Base-by-base conservation (phyloP, 53 echinoderm and acorn worm species). In the Paracentrotus lividus region DNA sequence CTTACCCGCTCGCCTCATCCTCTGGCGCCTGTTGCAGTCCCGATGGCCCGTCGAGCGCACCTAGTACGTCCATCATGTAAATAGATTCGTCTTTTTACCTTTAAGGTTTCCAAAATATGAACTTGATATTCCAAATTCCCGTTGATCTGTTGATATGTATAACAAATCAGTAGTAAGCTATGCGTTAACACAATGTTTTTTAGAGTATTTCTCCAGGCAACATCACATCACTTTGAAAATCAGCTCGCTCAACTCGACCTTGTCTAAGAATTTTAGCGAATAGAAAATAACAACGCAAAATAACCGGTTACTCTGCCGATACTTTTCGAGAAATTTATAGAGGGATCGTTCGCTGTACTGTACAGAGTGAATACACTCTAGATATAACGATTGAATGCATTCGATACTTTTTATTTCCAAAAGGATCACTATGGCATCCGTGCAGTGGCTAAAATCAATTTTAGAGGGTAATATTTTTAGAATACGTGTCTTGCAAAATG, bases 1-100 rank as follows among this genome's bases (percentile, higher is more conserved):
- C 91, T 91, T 75, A 91, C 91, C 91, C 91, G 26, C 72, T 76
- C 91, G 91, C 91, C 91, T 91, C 91, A 10, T 61, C 90, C 90
- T 90, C 90, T 24, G 32, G 75, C 51, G 76, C 75, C 38, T 43
- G 90, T 49, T 91, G 91, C 47, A 91, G 75, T 20, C 72, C 91
- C 51, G 91, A 69, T 13, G 91, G 91, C 76, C 91, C 91, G 33
- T 91, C 91, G 3, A 91, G 91, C 49, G 91, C 91, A 32, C 91
- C 91, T 21, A 91, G 91, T 49, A 91, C 91, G 51, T 91, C 91
- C 91, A 91, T 91, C 49, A 40, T 65, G n/a, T 49, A 57, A 85
- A 78, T 42, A 20, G 42, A 45, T 47, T 85, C 49, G 12, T 47
- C 40, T 72, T 16, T 38, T 3, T 72, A 40, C 40, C 38, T 72